Conservation (phyloP, 2,888 invertebrate genomes). For the Rotaria sp. region DNA sequence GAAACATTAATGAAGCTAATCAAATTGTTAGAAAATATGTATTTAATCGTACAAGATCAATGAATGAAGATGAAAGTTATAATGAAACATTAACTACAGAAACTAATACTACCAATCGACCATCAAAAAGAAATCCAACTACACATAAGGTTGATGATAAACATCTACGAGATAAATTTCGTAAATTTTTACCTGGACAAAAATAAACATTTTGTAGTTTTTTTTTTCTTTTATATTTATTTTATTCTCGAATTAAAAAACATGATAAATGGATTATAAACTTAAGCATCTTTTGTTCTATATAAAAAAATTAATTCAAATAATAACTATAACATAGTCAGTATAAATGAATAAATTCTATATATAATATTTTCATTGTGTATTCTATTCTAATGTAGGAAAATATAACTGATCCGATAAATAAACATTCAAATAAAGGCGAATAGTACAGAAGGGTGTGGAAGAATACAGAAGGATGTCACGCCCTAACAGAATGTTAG, state of each 20-base stretch:
- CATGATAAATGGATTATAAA: no score
- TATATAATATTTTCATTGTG: no score
- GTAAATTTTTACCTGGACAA: slow-evolving; percentile 8
- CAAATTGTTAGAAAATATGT: not conserved
- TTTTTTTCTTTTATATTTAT: not conserved
- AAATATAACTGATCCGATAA: no score
- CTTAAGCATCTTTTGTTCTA: no score
- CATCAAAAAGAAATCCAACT: not conserved
- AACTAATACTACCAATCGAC: not conserved
- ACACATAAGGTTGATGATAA: not conserved
- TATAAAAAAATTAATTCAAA: no score
- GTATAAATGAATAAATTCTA: no score
- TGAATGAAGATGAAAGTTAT: not conserved
- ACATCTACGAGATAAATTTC: not conserved
- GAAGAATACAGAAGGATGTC: no score
- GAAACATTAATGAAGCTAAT: not conserved
- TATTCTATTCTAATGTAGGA: no score
- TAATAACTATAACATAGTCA: no score
- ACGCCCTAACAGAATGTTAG: no score
- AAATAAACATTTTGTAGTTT: not conserved
- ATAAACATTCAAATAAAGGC: no score
- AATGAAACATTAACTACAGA: not conserved
- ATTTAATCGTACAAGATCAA: not conserved
- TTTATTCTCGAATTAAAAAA: not conserved
- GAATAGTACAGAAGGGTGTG: no score